Percentiles rank a stretch among this genome's conserved stretches.
Evolutionary conservation across 2,888 invertebrate species (phyloP).

Genomic region (Mimas tiliae): DNA sequence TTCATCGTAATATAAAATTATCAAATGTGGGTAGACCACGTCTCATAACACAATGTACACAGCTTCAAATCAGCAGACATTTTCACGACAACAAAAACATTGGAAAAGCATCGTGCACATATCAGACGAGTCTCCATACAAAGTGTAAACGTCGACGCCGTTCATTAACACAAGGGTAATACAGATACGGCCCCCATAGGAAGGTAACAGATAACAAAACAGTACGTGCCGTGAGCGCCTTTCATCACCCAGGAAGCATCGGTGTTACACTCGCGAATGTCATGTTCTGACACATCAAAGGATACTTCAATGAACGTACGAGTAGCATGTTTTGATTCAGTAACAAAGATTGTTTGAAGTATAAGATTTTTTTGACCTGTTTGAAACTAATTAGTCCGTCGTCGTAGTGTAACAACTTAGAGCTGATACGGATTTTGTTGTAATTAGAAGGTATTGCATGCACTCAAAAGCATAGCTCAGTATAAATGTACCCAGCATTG

Average conservation of each 20-base stretch:
- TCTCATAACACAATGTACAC: too few species aligned
- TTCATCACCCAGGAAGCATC: slow-evolving; percentile 13
- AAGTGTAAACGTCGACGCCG: slow-evolving; percentile 21
- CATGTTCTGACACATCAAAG: slow-evolving; percentile 15
- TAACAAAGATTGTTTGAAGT: background rate
- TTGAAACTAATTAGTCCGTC: too few species aligned
- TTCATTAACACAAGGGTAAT: slow-evolving; percentile 34
- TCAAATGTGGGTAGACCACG: too few species aligned
- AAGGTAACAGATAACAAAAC: slow-evolving; percentile 40
- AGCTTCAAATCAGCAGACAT: too few species aligned
- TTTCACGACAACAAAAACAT: slow-evolving; percentile 18
- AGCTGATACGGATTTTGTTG: too few species aligned
- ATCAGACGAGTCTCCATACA: slow-evolving; percentile 15
- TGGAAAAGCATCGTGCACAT: slow-evolving; percentile 11
- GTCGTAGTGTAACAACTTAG: too few species aligned
- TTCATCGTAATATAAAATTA: too few species aligned
- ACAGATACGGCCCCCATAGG: slow-evolving; percentile 34
- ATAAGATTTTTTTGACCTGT: too few species aligned
- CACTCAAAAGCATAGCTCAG: too few species aligned
- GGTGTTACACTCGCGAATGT: slow-evolving; percentile 9
- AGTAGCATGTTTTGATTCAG: background rate
- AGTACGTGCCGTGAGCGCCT: slow-evolving; percentile 15
- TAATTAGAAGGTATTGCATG: too few species aligned
- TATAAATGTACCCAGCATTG: too few species aligned
- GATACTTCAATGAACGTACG: background rate